Conservation (phyloP, 2,797 vertebrate genomes). For the Pteropus rufus region DNA sequence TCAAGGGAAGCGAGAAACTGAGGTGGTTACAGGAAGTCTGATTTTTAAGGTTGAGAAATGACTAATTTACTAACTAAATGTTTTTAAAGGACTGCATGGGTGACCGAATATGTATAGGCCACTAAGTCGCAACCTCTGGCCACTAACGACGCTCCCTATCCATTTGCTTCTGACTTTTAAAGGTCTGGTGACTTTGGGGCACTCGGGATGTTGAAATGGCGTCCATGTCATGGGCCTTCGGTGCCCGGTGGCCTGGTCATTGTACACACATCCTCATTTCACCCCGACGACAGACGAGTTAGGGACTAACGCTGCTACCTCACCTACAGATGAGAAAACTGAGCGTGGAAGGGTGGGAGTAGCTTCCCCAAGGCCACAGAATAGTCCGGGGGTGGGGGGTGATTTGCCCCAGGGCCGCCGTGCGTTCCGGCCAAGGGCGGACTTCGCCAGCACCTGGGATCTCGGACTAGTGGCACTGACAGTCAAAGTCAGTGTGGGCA, state of each 20-base stretch:
- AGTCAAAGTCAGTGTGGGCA: not conserved
- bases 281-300: not conserved
- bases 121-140: not conserved
- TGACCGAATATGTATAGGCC: not conserved
- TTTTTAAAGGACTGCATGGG: not conserved
- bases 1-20: conserved; percentile 12
- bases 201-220: not conserved
- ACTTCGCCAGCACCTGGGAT: not conserved
- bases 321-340: not conserved
- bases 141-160: no score
- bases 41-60: not conserved
- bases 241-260: not conserved
- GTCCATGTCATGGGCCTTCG: not conserved
- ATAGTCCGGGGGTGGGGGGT: not conserved
- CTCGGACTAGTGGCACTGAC: not conserved
- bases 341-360: not conserved
- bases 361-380: not conserved
- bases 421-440: not conserved
- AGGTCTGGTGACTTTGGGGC: not conserved
- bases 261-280: not conserved
- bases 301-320: not conserved
- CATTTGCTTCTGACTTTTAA: not conserved
- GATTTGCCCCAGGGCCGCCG: not conserved
- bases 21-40: not conserved
- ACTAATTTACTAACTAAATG: not conserved